Evolutionary conservation across 2,113 vertebrate genomes (phyloP), one percentile per base, ranked within the genome.

Genomic region (Morone saxatilis): DNA sequence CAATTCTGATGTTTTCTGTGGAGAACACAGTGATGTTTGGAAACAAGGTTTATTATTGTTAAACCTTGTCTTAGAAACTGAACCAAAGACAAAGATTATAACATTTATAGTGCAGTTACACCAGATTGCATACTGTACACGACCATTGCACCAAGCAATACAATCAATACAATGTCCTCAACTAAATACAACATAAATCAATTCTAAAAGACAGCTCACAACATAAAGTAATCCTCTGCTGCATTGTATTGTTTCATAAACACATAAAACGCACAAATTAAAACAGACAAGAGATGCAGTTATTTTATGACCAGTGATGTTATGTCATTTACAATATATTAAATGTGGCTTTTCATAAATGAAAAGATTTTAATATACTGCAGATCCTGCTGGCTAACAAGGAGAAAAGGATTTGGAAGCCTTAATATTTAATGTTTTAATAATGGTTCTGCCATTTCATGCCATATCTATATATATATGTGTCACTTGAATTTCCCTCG

Each of bases 371-470:
- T 54, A 36, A 82, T 79, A 78, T 72, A 66, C 38, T 51, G 31
- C 22, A 79, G 11, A 72, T 65, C 59, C 65, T 43, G 20, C 50
- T 53, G 53, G 48, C 36, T 72, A 36, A 73, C 9, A 9, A 38
- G 50, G 16, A 78, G 31, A 45, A 62, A 56, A 43, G 25, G 2
- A 78, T 43, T 61, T 22, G 45, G 36, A 25, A 76, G 50, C 20
- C 17, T 90, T 47, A 50, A 86, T 88, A 65, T 87, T 91, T 90
- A 74, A 91, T 87, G 63, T 11, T 17, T 4, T 71, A 68, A 83
- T 92, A 87, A 91, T 76, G 74, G 70, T 11, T 47, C 13, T 79
- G 48, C 41, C 51, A 72, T 81, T 87, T 81, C 54, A 71, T 77
- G 20, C 53, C 50, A 77, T 63, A 74, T 31, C 31, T 31, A 3